Evolutionary conservation across 1,140 invertebrate species (phyloP), one percentile per base, ranked within the genome.

Genomic region (Brachionus rotundiformis): DNA sequence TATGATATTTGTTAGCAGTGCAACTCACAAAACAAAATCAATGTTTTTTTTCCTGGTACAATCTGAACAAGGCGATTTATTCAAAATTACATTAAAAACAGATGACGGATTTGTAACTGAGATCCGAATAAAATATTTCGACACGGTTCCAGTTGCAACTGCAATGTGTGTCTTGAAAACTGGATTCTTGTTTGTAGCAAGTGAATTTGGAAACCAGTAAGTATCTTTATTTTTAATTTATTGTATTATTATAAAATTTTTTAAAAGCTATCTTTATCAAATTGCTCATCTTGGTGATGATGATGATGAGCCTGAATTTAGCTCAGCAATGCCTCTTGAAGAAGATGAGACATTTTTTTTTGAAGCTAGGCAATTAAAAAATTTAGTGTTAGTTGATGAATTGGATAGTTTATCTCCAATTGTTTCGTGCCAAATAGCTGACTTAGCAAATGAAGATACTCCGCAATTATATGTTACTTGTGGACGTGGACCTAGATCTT

Each of bases 271-370:
- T 85, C 87, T 99, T 0, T 99, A 99, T 86, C 96, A 99, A 91
- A 99, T 99, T 87, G 95, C 96, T 13, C 95, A 98, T 88, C 90
- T 99, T 83, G 98, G 96, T 33, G 98, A 99, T 90, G 96, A 98
- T 87, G 97, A 99, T 88, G 97, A 98, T 88, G 96, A 99, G 85
- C 95, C 96, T 3, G 96, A 98, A 88, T 99, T 99, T 86, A 98
- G 95, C 87, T 98, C 95, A 59, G 94, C 94, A 10, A 98, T 98
- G 93, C 96, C 95, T 2, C 87, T 99, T 41, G 96, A 98, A 88
- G 96, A 99, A 88, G 97, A 96, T 4, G 97, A 99, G 84, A 98
- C 96, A 3, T 99, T 99, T 87, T 98, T 99, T 90, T 99, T 99
- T 90, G 95, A 94, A 6, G 95, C 96, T 13, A 90, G 97, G 85